Evolutionary conservation across 1,140 invertebrate genomes (phyloP).

Genomic region (Cydia amplana): DNA sequence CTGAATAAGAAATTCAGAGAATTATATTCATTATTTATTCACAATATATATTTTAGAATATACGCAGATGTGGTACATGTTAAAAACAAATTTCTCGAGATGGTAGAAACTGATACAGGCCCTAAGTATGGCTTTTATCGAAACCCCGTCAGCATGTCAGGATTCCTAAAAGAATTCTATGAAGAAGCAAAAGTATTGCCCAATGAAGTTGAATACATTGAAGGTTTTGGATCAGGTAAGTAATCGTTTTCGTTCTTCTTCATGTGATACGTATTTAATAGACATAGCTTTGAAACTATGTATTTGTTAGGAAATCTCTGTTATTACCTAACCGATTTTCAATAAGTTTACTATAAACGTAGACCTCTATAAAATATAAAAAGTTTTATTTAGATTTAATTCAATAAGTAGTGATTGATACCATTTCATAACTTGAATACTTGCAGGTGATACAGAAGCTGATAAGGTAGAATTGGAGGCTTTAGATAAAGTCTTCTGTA

Average conservation of each 20-base stretch:
- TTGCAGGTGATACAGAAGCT: conserved; percentile 70
- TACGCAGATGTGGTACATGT: conserved; percentile 85
- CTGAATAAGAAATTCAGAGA: too few relatives aligned
- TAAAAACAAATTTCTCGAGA: conserved; percentile 78
- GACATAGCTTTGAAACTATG: too few relatives aligned
- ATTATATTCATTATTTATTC: not conserved
- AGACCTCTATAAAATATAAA: too few relatives aligned
- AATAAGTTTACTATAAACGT: too few relatives aligned
- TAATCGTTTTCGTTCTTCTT: not conserved
- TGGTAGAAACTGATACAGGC: conserved; percentile 39
- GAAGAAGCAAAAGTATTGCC: conserved; percentile 82
- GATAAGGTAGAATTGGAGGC: conserved; percentile 52
- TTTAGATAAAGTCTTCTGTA: conserved; percentile 56
- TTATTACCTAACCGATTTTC: too few relatives aligned
- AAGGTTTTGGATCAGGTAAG: conserved; percentile 85
- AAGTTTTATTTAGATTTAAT: too few relatives aligned
- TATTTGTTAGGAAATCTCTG: too few relatives aligned
- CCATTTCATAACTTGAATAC: not conserved
- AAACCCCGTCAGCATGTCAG: conserved; percentile 76
- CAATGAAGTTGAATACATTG: conserved; percentile 84
- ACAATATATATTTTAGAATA: conserved; percentile 74
- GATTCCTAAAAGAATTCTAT: conserved; percentile 83
- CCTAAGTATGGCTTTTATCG: conserved; percentile 77
- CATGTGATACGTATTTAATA: not conserved
- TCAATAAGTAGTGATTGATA: too few relatives aligned